Evolutionary conservation across 1,140 invertebrate species (phyloP), one percentile per base, ranked within the genome.

Genomic region (Zaprionus africanus): DNA sequence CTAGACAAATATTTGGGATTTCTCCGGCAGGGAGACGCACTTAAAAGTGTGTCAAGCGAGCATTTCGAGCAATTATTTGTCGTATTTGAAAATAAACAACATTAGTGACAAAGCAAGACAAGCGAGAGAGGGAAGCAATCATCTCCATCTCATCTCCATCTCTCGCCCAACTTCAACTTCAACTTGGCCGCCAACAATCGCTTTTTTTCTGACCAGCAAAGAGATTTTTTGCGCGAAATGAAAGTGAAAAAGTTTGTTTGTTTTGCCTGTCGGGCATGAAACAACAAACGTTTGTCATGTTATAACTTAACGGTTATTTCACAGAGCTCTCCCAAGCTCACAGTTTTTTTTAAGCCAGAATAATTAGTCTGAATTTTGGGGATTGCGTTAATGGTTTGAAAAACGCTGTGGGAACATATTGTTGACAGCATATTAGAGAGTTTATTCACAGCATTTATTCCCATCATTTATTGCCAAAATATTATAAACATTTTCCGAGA

Each of bases 71-170:
- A 79, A 88, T 90, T 88, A 90, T 88, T 90, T 88, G 85, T 82
- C 86, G 79, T 79, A 88, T 88, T 88, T 88, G 74, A 88, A 88
- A 84, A 90, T 73, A 90, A 88, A 87, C 78, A 87, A 51, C 76
- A 86, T 88, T 81, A 88, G 84, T 84, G 84, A 90, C 85, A 74
- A 65, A 53, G 75, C 85, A 72, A 59, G 78, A 51, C 69, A 69
- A 28, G 53, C 17, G 31, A 11, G 31, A 7, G 13, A 13, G 4
- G 36, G 1, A 5, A 12, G 46, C 22, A 70, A 76, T 43, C 59
- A 56, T 79, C 76, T 77, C 59, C 82, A 85, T 77, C 82, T 73
- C 64, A 87, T 72, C 76, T 63, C 49, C 51, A 24, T 53, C 66
- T 41, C 12, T 59, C 60, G 70, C 46, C 54, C 67, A 61, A 58